Conservation (phyloP, 2,888 invertebrate genomes). For the Temnothorax unifasciatus region DNA sequence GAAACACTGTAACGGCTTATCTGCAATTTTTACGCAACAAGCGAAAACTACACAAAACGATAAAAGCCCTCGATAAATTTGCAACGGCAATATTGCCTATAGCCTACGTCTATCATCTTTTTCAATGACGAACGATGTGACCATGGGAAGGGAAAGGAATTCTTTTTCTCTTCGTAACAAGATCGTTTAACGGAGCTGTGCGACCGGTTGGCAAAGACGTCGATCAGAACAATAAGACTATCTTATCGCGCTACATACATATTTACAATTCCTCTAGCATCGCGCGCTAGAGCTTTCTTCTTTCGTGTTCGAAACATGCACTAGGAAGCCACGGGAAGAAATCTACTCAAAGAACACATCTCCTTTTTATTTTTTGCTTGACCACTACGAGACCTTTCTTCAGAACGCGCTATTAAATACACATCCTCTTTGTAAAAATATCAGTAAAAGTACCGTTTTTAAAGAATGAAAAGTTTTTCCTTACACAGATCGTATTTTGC, state of each 20-base stretch:
- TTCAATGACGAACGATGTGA: slow-evolving; percentile 34
- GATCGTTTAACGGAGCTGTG: slow-evolving; percentile 77
- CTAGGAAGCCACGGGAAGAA: slow-evolving; percentile 72
- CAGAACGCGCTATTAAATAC: slow-evolving; percentile 63
- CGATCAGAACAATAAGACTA: slow-evolving; percentile 85
- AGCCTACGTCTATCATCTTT: slow-evolving; percentile 39
- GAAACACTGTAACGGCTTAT: slow-evolving; percentile 47
- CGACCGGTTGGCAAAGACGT: slow-evolving; percentile 82
- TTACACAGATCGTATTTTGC: slow-evolving; percentile 32
- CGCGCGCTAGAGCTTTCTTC: slow-evolving; percentile 64
- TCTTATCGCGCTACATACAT: slow-evolving; percentile 86
- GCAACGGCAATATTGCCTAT: slow-evolving; percentile 40
- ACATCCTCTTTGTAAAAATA: slow-evolving; percentile 48
- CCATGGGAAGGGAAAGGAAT: slow-evolving; percentile 26
- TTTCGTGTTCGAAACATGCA: slow-evolving; percentile 78
- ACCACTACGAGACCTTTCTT: slow-evolving; percentile 23
- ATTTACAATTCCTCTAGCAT: slow-evolving; percentile 83
- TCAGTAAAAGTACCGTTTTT: slow-evolving; percentile 32
- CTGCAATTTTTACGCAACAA: slow-evolving; percentile 49
- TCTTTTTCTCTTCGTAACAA: slow-evolving; percentile 43
- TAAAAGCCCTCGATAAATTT: slow-evolving; percentile 50
- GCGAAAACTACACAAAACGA: slow-evolving; percentile 52
- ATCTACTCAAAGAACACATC: slow-evolving; percentile 56
- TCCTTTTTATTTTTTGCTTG: slow-evolving; percentile 26
- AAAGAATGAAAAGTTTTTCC: not conserved